A percentile compares a stretch with the other conserved stretches of the same genome.
phyloP scores from a whole-genome alignment of 2,113 vertebrate species.

The Procavia capensis region DNA sequence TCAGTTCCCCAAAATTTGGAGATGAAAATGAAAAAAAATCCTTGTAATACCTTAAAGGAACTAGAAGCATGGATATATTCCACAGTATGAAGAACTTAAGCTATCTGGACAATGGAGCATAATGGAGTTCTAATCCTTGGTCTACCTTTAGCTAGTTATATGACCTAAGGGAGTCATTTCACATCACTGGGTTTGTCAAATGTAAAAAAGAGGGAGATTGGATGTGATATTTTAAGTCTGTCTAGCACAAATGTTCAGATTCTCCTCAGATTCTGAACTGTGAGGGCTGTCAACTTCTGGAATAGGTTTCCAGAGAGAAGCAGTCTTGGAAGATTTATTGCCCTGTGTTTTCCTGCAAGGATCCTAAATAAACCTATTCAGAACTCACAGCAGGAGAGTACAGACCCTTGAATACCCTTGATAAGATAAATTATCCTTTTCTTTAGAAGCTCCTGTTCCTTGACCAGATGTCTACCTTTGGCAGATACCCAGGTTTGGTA shows the following conservation, averaged over 20 bases:
- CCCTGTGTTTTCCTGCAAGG: background rate
- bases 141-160: background rate
- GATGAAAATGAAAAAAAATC: slow-evolving; percentile 52
- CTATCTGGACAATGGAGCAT: background rate
- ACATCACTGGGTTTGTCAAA: background rate
- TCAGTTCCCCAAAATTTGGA: background rate
- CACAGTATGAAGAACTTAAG: background rate
- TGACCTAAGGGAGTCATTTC: background rate
- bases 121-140: background rate
- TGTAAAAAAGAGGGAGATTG: background rate
- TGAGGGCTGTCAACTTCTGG: background rate
- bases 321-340: slow-evolving; percentile 1
- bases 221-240: slow-evolving; percentile 32
- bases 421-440: slow-evolving; percentile 50
- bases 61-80: background rate
- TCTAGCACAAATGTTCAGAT: background rate
- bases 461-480: background rate
- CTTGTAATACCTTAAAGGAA: background rate
- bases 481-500: background rate
- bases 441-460: slow-evolving; percentile 39
- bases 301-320: slow-evolving; percentile 12
- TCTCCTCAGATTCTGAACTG: background rate
- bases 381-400: background rate
- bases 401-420: slow-evolving; percentile 38
- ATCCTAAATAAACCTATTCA: slow-evolving; percentile 36